Percentiles rank a stretch among this genome's conserved stretches.
Evolutionary conservation across 92 coral and sea anemone genomes (phyloP).

Genomic region (Paragorgia papillata): DNA sequence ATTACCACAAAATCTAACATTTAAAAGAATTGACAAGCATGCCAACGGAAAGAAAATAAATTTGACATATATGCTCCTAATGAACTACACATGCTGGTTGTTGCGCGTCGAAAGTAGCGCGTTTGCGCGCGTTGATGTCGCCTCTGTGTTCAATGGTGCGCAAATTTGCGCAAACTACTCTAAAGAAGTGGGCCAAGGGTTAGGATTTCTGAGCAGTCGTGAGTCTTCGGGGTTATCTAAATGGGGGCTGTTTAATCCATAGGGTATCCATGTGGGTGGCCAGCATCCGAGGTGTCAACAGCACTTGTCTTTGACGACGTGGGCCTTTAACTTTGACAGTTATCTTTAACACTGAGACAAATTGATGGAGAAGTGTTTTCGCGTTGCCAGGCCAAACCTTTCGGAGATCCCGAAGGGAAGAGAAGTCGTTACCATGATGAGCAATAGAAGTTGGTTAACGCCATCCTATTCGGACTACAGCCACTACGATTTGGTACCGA

Average conservation of each 20-base stretch:
- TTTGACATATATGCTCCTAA: constrained; percentile 40
- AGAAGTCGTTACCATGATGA: constrained; percentile 17
- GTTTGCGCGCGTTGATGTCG: no score
- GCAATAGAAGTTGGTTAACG: constrained; percentile 24
- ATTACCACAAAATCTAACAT: constrained; percentile 37
- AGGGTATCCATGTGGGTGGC: constrained; percentile 40
- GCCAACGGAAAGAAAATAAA: constrained; percentile 46
- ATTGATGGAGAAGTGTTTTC: constrained; percentile 31
- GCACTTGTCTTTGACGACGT: constrained; percentile 32
- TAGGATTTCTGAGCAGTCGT: no score
- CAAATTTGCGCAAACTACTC: background rate
- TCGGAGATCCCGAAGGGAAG: background rate
- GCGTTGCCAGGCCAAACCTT: background rate
- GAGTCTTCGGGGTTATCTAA: constrained; percentile 19
- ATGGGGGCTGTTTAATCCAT: constrained; percentile 41
- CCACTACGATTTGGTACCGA: constrained; percentile 17
- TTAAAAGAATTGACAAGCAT: constrained; percentile 34
- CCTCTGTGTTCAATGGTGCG: no score
- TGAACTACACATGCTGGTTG: constrained; percentile 35
- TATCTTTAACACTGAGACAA: constrained; percentile 39
- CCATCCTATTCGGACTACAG: constrained; percentile 27
- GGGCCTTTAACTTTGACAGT: constrained; percentile 41
- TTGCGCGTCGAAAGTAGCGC: background rate
- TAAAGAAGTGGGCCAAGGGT: no score
- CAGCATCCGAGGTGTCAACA: constrained; percentile 42